Base-by-base conservation (phyloP, 2,888 invertebrate species). In the Andrena chrysosceles region DNA sequence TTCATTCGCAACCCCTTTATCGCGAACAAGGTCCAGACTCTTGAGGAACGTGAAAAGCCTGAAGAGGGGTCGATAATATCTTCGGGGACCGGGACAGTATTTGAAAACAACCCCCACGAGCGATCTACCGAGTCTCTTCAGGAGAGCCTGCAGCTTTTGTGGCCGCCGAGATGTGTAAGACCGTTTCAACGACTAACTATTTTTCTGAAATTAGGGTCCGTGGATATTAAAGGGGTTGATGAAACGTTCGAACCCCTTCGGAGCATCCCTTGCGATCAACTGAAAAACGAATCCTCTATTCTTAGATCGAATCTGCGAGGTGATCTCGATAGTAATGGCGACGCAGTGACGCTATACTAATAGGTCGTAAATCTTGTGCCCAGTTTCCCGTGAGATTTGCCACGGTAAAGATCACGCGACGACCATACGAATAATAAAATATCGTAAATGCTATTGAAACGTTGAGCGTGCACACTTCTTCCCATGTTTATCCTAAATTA, bases 171-270 rank as follows among this genome's bases (percentile, higher is more conserved):
- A 73, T 56, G 68, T 59, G 23, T 26, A 23, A 72, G 73, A 77
- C 71, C 77, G 82, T 87, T 81, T 74, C 77, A 52, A 13, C 70
- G 80, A 59, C 54, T 35, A 76, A 87, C 80, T 87, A 85, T 83
- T 87, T 85, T 74, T 77, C 78, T 66, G 73, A 87, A 90, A 90
- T 90, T 87, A 81, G 90, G 86, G 89, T 85, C 78, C 78, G 68
- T 67, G 75, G 69, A 77, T 60, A 23, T 76, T 72, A 49, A 62
- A 52, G 73, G 73, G 77, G 63, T 66, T 31, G 59, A n/a, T 2
- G 54, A 35, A 62, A 59, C 75, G 48, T 54, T 33, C 59, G n/a
- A 60, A 72, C 69, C 77, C 59, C 64, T 72, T 70, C 70, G 35
- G 20, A 52, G 63, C 49, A 26, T 49, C 52, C 70, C 42, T 20